Percentiles rank a stretch among this genome's conserved stretches.
Conservation (phyloP, 2,113 vertebrate species). For the Platysternon megacephalum region DNA sequence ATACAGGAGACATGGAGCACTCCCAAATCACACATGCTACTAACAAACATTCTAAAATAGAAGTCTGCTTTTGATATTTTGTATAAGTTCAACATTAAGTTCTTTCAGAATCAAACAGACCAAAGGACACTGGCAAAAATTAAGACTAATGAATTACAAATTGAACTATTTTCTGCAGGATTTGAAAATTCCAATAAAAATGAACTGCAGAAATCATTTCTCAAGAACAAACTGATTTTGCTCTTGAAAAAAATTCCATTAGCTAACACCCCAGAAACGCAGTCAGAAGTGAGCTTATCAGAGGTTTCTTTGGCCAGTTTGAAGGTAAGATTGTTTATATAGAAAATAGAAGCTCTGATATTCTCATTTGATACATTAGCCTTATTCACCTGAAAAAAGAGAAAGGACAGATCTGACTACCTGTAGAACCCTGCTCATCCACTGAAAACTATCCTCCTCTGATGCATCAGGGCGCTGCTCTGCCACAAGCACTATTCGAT, state of each 20-base stretch:
- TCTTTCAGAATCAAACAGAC: not conserved
- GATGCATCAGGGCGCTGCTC: conserved; percentile 96
- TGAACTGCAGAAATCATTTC: not conserved
- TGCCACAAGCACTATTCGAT: conserved; percentile 94
- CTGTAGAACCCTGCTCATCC: conserved; percentile 98
- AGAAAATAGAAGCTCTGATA: not conserved
- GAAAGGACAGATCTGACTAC: conserved; percentile 76
- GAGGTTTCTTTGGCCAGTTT: not conserved
- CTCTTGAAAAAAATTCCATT: not conserved
- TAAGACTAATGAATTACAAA: not conserved
- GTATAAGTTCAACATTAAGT: not conserved
- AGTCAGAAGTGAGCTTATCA: not conserved
- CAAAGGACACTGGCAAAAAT: not conserved
- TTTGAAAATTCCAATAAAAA: not conserved
- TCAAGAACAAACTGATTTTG: not conserved
- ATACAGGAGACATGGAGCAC: not conserved
- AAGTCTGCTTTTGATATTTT: not conserved
- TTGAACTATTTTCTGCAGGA: not conserved
- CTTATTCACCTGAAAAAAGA: conserved; percentile 62
- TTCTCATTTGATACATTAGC: conserved; percentile 27
- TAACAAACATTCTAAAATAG: not conserved
- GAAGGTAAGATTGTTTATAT: not conserved
- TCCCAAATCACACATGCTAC: not conserved
- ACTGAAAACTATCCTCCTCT: conserved; percentile 98
- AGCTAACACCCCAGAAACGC: not conserved